Percentiles rank a stretch among this genome's conserved stretches.
Conservation (phyloP, 30 jellyfish, hydroid and myxozoan species). For the Chrysaora quinquecirrha region DNA sequence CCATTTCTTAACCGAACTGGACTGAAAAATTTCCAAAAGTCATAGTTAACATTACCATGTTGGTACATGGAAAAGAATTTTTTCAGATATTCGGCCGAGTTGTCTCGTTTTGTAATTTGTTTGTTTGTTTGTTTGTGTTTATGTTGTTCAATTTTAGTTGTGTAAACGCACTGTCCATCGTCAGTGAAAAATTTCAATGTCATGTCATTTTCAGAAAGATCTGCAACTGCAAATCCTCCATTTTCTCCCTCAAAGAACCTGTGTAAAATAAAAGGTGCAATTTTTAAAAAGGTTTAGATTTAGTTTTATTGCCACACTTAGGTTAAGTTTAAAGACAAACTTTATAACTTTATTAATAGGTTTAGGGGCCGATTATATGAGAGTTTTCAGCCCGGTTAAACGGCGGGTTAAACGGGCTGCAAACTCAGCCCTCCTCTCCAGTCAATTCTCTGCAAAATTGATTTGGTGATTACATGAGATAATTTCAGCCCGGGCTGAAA, state of each 20-base stretch:
- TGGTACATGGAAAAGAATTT: conserved; percentile 35
- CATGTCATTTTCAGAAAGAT: conserved; percentile 50
- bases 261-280: conserved; percentile 4
- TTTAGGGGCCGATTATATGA: no score
- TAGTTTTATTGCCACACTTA: no score
- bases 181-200: conserved; percentile 46
- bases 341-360: no score
- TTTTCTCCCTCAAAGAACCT: conserved; percentile 78
- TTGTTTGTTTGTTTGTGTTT: conserved; percentile 10
- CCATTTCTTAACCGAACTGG: conserved; percentile 46
- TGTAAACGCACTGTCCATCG: conserved; percentile 44
- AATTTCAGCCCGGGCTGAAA: no score
- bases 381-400: no score
- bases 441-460: no score
- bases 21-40: conserved; percentile 51
- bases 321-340: background rate
- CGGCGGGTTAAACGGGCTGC: no score
- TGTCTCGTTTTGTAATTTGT: conserved; percentile 11
- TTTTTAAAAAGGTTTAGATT: no score
- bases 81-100: conserved; percentile 36
- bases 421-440: no score
- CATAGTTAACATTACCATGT: conserved; percentile 30
- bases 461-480: no score
- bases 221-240: conserved; percentile 77
- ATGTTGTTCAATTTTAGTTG: conserved; percentile 47